phyloP scores from a whole-genome alignment of 2,797 vertebrate species.

The Galaxias olidus region DNA sequence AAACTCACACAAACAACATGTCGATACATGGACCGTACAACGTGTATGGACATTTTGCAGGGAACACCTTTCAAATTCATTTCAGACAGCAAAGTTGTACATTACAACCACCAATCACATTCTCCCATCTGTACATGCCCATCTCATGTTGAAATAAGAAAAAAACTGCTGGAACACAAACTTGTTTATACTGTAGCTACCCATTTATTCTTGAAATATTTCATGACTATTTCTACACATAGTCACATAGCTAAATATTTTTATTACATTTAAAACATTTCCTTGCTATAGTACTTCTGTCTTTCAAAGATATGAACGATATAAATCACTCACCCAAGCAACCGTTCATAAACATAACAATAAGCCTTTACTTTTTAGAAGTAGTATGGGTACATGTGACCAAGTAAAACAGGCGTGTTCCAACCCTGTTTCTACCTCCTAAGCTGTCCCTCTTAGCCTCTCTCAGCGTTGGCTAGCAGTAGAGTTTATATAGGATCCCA shows the following conservation, averaged over 20 bases:
- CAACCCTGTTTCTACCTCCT: not conserved
- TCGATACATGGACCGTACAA: too few species aligned
- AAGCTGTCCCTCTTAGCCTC: not conserved
- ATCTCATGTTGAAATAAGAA: too few species aligned
- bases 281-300: not conserved
- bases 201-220: too few species aligned
- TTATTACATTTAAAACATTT: constrained; percentile 38
- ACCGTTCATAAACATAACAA: constrained; percentile 17
- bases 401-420: not conserved
- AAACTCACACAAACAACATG: too few species aligned
- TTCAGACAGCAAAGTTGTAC: too few species aligned
- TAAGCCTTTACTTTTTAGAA: not conserved
- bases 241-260: constrained; percentile 1
- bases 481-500: constrained; percentile 83
- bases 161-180: too few species aligned
- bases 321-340: constrained; percentile 30
- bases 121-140: too few species aligned
- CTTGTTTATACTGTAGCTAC: too few species aligned
- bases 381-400: not conserved
- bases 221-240: too few species aligned
- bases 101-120: too few species aligned
- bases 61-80: too few species aligned
- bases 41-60: too few species aligned
- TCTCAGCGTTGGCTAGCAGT: constrained; percentile 57
- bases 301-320: constrained; percentile 24